These are phyloP conservation scores for Tiaroga cobitis DNA, from an alignment of 2,797 vertebrate species.

Conservation along the genomic window DNA sequence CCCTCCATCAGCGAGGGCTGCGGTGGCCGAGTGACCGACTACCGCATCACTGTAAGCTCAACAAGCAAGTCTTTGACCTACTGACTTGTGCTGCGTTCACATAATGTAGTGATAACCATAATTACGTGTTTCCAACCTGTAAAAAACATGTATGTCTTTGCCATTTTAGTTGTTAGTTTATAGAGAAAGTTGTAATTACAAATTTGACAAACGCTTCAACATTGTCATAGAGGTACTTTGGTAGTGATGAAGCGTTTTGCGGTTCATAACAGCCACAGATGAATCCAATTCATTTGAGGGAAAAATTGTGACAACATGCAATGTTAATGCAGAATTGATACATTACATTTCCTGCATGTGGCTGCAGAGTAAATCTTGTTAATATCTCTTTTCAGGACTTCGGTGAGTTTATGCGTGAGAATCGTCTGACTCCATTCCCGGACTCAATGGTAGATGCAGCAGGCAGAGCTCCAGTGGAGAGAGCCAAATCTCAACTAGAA, in stretches of 20 bases:
- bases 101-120: not conserved
- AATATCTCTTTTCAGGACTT: constrained; percentile 85
- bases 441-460: constrained; percentile 83
- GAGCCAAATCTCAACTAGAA: constrained; percentile 94
- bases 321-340: not conserved
- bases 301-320: not conserved
- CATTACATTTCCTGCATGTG: not conserved
- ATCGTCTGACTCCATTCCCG: constrained; percentile 92
- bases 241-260: not conserved
- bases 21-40: constrained; percentile 96
- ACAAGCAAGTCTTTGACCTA: not conserved
- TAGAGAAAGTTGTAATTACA: too few relatives aligned
- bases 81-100: too few relatives aligned
- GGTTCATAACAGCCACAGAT: not conserved
- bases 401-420: constrained; percentile 99
- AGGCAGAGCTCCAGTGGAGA: constrained; percentile 86
- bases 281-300: not conserved
- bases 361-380: not conserved
- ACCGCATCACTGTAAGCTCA: constrained; percentile 91
- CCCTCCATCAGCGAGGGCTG: constrained; percentile 99
- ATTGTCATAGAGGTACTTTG: not conserved
- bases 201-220: too few relatives aligned
- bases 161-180: too few relatives aligned
- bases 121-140: not conserved
- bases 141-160: not conserved